Conservation (phyloP, 37 sponge, comb jelly and placozoan genomes). For the Beroe ovata region DNA sequence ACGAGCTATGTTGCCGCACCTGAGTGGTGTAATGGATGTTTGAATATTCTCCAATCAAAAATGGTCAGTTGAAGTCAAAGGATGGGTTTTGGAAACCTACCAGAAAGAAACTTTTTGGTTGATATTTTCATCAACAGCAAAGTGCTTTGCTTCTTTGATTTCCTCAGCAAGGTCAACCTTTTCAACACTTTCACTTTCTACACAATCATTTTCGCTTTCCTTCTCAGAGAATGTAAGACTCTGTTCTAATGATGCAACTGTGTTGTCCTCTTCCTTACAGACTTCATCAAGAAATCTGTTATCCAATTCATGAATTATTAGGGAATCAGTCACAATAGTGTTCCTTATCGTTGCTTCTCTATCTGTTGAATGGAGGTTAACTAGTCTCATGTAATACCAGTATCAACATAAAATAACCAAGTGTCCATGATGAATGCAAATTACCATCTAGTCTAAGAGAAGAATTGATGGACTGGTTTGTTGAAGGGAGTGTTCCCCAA, state of each 20-base stretch:
- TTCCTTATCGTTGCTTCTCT: conserved; percentile 12
- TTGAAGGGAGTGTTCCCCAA: conserved; percentile 32
- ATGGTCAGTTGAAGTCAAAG: too few species aligned
- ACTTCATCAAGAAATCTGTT: conserved; percentile 3
- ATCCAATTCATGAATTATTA: conserved; percentile 16
- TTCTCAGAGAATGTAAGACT: conserved; percentile 4
- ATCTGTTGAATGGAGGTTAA: too few species aligned
- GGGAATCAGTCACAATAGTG: conserved; percentile 19
- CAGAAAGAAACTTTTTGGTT: conserved; percentile 16
- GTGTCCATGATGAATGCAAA: background rate
- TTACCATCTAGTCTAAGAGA: background rate
- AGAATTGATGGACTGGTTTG: background rate
- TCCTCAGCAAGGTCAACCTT: conserved; percentile 34
- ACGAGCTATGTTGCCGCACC: conserved; percentile 33
- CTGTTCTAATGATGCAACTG: background rate
- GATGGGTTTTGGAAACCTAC: conserved; percentile 3
- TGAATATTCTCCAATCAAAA: too few species aligned
- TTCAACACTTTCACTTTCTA: background rate
- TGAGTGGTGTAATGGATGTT: conserved; percentile 5
- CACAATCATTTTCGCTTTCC: background rate
- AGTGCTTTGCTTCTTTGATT: conserved; percentile 1
- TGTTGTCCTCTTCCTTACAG: background rate
- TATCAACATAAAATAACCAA: too few species aligned
- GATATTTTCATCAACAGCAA: background rate
- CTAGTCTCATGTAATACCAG: too few species aligned